Evolutionary conservation across 1,140 invertebrate species (phyloP).

Genomic region (Idris sp.): DNA sequence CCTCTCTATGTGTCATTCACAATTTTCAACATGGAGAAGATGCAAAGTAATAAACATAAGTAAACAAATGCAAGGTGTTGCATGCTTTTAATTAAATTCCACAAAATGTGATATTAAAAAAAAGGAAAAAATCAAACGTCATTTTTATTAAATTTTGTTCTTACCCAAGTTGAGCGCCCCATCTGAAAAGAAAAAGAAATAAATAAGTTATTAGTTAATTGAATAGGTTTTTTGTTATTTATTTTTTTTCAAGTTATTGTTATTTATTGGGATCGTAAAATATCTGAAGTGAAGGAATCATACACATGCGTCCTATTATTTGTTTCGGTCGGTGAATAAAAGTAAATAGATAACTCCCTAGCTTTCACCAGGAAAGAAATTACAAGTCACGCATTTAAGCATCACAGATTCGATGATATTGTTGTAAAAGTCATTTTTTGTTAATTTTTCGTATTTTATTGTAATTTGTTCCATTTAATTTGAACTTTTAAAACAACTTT

Average conservation of each 20-base stretch:
- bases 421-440: background rate
- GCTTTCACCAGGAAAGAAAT: slow-evolving; percentile 78
- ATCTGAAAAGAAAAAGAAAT: slow-evolving; percentile 71
- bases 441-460: background rate
- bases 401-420: slow-evolving; percentile 67
- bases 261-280: no score
- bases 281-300: no score
- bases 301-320: slow-evolving; percentile 30
- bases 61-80: slow-evolving; percentile 41
- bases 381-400: slow-evolving; percentile 71
- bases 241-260: no score
- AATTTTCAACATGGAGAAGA: slow-evolving; percentile 63
- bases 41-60: slow-evolving; percentile 64
- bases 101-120: slow-evolving; percentile 39
- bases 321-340: slow-evolving; percentile 68
- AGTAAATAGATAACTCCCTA: slow-evolving; percentile 64
- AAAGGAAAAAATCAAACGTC: no score
- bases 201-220: no score
- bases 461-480: background rate
- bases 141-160: no score
- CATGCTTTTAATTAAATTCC: slow-evolving; percentile 46
- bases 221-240: no score
- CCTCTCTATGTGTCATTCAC: slow-evolving; percentile 70
- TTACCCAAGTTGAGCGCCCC: slow-evolving; percentile 77
- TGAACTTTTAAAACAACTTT: no score